phyloP scores from a whole-genome alignment of 2,113 vertebrate genomes.

The Nothocercus julius region DNA sequence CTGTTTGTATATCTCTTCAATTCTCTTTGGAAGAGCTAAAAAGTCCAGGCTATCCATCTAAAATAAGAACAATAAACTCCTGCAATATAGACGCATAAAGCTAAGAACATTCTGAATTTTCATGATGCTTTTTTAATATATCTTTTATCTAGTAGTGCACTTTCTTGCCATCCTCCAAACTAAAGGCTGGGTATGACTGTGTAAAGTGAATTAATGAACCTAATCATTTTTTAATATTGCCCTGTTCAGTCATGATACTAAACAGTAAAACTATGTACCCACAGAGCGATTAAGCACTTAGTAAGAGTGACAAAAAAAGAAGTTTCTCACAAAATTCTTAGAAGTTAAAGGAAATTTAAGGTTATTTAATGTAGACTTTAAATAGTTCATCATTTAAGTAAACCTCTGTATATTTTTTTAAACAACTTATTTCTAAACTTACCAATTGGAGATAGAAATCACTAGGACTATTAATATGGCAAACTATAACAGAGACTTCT shows the following conservation, averaged over 20 bases:
- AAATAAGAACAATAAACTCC: slow-evolving; percentile 10
- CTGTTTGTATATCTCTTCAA: slow-evolving; percentile 81
- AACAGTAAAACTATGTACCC: background rate
- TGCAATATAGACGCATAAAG: background rate
- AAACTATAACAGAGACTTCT: slow-evolving; percentile 79
- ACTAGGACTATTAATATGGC: slow-evolving; percentile 83
- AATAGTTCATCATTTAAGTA: background rate
- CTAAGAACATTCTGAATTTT: background rate
- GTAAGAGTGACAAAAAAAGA: background rate
- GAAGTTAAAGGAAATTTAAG: background rate
- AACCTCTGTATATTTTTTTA: background rate
- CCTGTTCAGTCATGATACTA: background rate
- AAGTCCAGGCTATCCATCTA: slow-evolving; percentile 83
- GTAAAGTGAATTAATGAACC: background rate
- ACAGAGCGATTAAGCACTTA: background rate
- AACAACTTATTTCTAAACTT: slow-evolving; percentile 33
- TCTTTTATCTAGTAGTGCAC: background rate
- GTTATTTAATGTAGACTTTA: background rate
- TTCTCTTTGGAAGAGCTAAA: slow-evolving; percentile 75
- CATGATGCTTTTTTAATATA: background rate
- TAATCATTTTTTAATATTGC: background rate
- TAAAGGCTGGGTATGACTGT: background rate
- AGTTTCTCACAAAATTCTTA: background rate
- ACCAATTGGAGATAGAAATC: slow-evolving; percentile 93
- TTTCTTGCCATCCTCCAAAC: background rate